These are phyloP conservation scores for Kryptopterus vitreolus DNA, from an alignment of 2,797 vertebrate species.

Conservation along the genomic window DNA sequence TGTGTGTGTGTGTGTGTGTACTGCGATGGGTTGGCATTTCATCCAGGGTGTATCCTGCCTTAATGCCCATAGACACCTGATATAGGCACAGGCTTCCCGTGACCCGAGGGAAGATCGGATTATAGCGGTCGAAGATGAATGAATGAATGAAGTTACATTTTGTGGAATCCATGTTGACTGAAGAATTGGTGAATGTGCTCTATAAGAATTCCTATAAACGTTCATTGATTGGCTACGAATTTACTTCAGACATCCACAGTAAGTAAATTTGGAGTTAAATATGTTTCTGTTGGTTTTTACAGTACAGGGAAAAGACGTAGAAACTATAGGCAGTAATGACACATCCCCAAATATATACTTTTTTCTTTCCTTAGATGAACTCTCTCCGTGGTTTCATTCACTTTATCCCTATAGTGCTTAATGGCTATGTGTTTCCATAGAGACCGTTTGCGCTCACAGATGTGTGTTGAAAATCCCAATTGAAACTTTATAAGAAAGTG, in stretches of 20 bases:
- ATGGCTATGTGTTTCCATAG: constrained; percentile 68
- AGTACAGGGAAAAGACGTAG: not conserved
- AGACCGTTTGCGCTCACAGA: constrained; percentile 49
- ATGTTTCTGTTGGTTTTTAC: not conserved
- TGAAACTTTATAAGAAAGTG: constrained; percentile 49
- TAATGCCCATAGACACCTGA: no score
- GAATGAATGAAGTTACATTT: no score
- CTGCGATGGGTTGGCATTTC: no score
- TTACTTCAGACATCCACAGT: not conserved
- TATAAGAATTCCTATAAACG: not conserved
- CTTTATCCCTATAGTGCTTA: constrained; percentile 51
- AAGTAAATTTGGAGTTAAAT: not conserved
- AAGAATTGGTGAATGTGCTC: not conserved
- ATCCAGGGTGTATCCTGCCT: no score
- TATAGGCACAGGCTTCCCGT: no score
- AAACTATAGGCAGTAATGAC: not conserved
- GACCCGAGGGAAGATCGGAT: no score
- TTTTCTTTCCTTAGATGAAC: not conserved
- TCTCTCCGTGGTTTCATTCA: not conserved
- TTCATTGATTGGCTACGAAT: not conserved
- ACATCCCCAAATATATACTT: not conserved
- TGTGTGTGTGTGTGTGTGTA: no score
- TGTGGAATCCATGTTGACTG: not conserved
- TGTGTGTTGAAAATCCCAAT: constrained; percentile 37
- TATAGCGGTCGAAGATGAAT: no score